Base-by-base conservation (phyloP, 2,888 invertebrate species). In the Leucoma salicis region DNA sequence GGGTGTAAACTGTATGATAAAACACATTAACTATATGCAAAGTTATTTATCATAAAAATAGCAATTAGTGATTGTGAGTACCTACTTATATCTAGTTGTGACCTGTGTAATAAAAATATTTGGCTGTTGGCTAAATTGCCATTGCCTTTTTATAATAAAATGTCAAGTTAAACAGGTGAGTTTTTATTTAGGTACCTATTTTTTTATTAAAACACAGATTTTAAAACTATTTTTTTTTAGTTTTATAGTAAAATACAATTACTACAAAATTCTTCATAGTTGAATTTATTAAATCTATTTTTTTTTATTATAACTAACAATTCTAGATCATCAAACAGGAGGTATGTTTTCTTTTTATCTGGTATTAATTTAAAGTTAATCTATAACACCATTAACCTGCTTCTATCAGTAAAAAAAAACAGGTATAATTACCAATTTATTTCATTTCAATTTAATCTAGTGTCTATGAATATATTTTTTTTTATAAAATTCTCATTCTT, bases 1-100 rank as follows among this genome's bases (percentile, higher is more conserved):
- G 78, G 74, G 69, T 70, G 61, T 78, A 83, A 85, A 87, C 85
- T 75, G 66, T 66, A 62, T 63, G 82, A 85, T 86, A 82, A 80
- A 44, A 59, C 35, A 40, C 31, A 53, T 49, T 62, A 66, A 68
- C 68, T 45, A 49, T 54, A 53, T 57, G 61, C 59, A 53, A 42
- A 58, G 50, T 62, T 58, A 61, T 49, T 40, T 57, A 63, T 61
- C 61, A 57, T 39, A 49, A 49, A 56, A 56, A 49, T 42, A 55
- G 29, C 60, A 62, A 66, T 69, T 67, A 61, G 61, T 58, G 60
- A 58, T 56, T 49, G 53, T 62, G 55, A 18, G 24, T 44, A 18
- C 18, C 18, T 18, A 27, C 14, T 7, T 13, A 29, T 13, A 29
- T 11, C 29, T 29, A 29, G 12, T 54, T 49, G 58, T n/a, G n/a